phyloP scores from a whole-genome alignment of 92 coral and sea anemone genomes.

The Zoanthus sansibaricus region DNA sequence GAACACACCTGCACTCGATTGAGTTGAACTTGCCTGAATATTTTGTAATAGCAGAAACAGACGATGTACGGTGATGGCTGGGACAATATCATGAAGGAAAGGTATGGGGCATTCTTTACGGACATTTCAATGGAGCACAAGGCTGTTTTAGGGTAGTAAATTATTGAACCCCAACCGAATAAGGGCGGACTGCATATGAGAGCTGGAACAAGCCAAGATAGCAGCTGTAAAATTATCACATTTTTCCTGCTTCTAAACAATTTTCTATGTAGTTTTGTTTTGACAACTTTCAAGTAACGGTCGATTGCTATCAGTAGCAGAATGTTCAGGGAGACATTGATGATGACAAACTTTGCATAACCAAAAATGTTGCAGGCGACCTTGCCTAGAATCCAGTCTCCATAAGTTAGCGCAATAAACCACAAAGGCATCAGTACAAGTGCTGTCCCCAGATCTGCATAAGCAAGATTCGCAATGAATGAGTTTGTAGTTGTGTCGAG shows the following conservation, averaged over 20 bases:
- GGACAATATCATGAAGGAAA: conserved; percentile 41
- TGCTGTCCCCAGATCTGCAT: conserved; percentile 50
- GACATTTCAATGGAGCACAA: conserved; percentile 65
- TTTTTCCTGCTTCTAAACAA: conserved; percentile 38
- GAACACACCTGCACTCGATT: conserved; percentile 72
- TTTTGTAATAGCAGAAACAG: conserved; percentile 64
- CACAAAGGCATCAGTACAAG: conserved; percentile 65
- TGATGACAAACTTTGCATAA: conserved; percentile 46
- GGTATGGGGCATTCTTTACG: conserved; percentile 24
- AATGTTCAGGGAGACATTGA: conserved; percentile 61
- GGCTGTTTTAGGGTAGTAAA: conserved; percentile 46
- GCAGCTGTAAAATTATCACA: conserved; percentile 13
- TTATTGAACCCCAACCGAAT: conserved; percentile 61
- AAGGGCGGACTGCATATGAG: conserved; percentile 58
- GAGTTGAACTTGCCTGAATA: conserved; percentile 47
- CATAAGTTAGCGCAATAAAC: conserved; percentile 52
- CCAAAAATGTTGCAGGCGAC: conserved; percentile 52
- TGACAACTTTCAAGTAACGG: conserved; percentile 69
- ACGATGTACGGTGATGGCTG: conserved; percentile 72
- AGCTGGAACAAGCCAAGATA: conserved; percentile 60
- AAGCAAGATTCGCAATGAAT: conserved; percentile 58
- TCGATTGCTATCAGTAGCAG: conserved; percentile 59
- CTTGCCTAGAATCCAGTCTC: conserved; percentile 62
- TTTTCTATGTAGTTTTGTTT: conserved; percentile 52
- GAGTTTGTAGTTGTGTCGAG: conserved; percentile 55